phyloP scores from a whole-genome alignment of 1,140 invertebrate species.

The Plectrocnemia conspersa region DNA sequence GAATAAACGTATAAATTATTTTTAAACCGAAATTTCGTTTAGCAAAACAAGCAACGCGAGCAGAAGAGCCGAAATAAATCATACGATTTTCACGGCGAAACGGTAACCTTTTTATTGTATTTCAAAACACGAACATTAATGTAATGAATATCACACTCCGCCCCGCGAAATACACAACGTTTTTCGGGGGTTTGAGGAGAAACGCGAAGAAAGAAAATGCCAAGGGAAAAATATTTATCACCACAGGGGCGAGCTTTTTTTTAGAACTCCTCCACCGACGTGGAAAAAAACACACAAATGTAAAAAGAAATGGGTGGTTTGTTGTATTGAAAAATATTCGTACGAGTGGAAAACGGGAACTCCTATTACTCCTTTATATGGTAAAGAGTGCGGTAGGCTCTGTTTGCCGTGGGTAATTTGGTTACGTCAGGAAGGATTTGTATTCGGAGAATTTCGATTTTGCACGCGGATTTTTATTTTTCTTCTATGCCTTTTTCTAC shows the following conservation, averaged over 20 bases:
- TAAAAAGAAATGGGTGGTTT: too few relatives aligned
- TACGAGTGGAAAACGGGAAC: not conserved
- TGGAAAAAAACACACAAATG: conserved; percentile 6
- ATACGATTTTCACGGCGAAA: not conserved
- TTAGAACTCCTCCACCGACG: not conserved
- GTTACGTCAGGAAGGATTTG: conserved; percentile 7
- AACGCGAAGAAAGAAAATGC: conserved; percentile 1
- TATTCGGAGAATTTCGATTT: conserved; percentile 4
- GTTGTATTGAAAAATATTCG: conserved; percentile 9
- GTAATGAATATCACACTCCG: conserved; percentile 2
- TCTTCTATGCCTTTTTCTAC: too few relatives aligned
- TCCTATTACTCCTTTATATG: conserved; percentile 8
- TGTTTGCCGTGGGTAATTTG: conserved; percentile 5
- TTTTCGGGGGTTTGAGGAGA: not conserved
- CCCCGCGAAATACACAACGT: too few relatives aligned
- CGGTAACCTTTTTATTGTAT: not conserved
- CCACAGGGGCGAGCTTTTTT: not conserved
- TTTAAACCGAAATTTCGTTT: too few relatives aligned
- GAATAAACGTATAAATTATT: too few relatives aligned
- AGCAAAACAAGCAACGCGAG: too few relatives aligned
- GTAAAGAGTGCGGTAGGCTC: conserved; percentile 9
- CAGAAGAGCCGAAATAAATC: too few relatives aligned
- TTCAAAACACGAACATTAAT: conserved; percentile 8
- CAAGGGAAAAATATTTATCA: conserved; percentile 8
- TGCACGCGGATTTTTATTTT: conserved; percentile 2